Evolutionary conservation across 2,888 invertebrate genomes (phyloP).

Genomic region (Plebejus anna): DNA sequence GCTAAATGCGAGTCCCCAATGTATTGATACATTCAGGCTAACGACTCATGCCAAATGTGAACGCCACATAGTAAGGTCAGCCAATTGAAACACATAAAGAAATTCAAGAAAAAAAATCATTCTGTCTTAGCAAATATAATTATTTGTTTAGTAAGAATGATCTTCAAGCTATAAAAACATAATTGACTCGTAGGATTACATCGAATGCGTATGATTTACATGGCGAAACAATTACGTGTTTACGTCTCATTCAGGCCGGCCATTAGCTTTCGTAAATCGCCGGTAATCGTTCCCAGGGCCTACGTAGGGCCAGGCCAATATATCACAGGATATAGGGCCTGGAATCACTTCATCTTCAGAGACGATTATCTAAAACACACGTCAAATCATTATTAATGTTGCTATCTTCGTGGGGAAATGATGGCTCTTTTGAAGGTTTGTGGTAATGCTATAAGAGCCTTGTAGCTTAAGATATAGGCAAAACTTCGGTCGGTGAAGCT

Average conservation of each 20-base stretch:
- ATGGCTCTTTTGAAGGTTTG: neutral
- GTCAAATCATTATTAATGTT: slow-evolving; percentile 32
- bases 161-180: neutral
- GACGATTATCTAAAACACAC: slow-evolving; percentile 43
- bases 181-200: slow-evolving; percentile 20
- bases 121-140: too few relatives aligned
- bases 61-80: too few relatives aligned
- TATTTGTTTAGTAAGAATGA: neutral
- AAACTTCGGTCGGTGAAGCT: too few relatives aligned
- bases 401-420: slow-evolving; percentile 23
- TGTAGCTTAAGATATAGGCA: too few relatives aligned
- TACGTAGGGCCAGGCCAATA: slow-evolving; percentile 51
- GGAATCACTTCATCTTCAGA: slow-evolving; percentile 57
- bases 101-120: too few relatives aligned
- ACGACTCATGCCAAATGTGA: too few relatives aligned
- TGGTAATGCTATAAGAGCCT: neutral
- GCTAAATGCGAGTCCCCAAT: too few relatives aligned
- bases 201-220: slow-evolving; percentile 27
- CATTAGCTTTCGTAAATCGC: slow-evolving; percentile 44
- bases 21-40: too few relatives aligned
- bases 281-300: slow-evolving; percentile 47
- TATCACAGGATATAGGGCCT: slow-evolving; percentile 48
- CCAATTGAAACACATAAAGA: too few relatives aligned
- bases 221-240: slow-evolving; percentile 37
- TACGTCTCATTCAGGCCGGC: slow-evolving; percentile 37